Percentiles rank a stretch among this genome's conserved stretches.
Conservation (phyloP, 2,113 vertebrate genomes). For the Lonchura striata region DNA sequence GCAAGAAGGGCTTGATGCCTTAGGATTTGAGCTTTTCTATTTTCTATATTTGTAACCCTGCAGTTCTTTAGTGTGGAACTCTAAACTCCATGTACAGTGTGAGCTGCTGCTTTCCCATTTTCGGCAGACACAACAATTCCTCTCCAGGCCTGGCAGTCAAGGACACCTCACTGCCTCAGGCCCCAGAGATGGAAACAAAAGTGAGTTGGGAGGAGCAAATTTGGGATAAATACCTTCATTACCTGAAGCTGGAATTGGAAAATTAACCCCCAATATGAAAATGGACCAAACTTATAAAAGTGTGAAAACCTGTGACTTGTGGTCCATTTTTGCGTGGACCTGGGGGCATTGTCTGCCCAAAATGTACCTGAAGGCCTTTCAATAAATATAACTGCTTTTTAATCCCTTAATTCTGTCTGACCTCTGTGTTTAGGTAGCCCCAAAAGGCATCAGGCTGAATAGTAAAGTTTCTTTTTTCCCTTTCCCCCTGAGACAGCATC, state of each 20-base stretch:
- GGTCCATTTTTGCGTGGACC: not conserved
- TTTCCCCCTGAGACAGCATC: fast-evolving
- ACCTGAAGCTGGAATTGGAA: not conserved
- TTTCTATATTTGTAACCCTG: fast-evolving
- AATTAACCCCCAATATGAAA: not conserved
- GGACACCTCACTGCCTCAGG: not conserved
- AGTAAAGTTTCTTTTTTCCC: not conserved
- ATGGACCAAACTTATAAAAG: not conserved
- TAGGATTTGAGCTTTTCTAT: not conserved
- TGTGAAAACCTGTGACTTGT: fast-evolving
- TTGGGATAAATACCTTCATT: not conserved
- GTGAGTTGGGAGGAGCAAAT: not conserved
- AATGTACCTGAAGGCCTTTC: not conserved
- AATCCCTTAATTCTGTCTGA: not conserved
- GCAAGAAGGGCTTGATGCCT: not conserved
- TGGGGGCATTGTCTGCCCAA: fast-evolving
- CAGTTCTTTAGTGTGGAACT: fast-evolving
- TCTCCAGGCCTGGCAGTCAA: not conserved
- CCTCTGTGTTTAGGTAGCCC: not conserved
- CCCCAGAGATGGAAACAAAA: not conserved
- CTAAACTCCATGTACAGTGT: not conserved
- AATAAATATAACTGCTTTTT: not conserved
- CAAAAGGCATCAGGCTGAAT: not conserved
- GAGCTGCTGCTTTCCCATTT: not conserved
- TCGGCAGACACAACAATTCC: not conserved